Percentiles rank a stretch among this genome's conserved stretches.
Evolutionary conservation across 2,797 vertebrate species (phyloP).

Genomic region (Anabacerthia variegaticeps): DNA sequence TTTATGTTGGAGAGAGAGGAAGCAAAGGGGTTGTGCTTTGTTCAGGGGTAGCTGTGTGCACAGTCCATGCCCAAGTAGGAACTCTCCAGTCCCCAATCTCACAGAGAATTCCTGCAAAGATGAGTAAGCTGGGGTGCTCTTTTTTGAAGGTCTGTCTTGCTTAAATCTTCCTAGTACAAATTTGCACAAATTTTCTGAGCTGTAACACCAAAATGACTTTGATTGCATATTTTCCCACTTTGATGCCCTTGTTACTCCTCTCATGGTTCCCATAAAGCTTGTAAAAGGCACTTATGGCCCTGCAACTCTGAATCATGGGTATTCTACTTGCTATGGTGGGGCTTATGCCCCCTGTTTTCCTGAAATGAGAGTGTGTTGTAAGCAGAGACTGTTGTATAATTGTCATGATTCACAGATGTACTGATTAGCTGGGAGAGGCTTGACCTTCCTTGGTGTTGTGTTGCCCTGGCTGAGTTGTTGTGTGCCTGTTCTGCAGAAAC

Average conservation of each 20-base stretch:
- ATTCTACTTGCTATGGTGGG: not conserved
- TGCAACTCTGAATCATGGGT: not conserved
- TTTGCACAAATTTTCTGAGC: not conserved
- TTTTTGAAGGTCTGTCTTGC: not conserved
- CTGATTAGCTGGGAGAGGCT: not conserved
- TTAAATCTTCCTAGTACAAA: not conserved
- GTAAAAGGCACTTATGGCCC: not conserved
- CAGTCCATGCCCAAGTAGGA: not conserved
- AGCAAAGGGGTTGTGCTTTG: not conserved
- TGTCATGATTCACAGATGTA: not conserved
- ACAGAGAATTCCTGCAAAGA: not conserved
- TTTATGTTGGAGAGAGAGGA: not conserved
- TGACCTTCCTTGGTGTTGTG: not conserved
- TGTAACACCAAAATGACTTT: not conserved
- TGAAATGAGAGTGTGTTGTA: not conserved
- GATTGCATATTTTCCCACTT: not conserved
- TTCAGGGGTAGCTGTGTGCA: not conserved
- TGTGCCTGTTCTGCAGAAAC: constrained; percentile 82
- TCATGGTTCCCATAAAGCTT: not conserved
- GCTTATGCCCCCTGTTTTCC: not conserved
- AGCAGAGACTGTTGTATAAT: not conserved
- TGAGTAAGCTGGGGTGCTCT: not conserved
- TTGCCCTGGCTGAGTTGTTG: not conserved
- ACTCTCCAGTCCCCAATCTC: not conserved
- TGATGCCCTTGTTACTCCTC: not conserved